Evolutionary conservation across 2,797 vertebrate species (phyloP).

Genomic region (Argyrosomus regius): DNA sequence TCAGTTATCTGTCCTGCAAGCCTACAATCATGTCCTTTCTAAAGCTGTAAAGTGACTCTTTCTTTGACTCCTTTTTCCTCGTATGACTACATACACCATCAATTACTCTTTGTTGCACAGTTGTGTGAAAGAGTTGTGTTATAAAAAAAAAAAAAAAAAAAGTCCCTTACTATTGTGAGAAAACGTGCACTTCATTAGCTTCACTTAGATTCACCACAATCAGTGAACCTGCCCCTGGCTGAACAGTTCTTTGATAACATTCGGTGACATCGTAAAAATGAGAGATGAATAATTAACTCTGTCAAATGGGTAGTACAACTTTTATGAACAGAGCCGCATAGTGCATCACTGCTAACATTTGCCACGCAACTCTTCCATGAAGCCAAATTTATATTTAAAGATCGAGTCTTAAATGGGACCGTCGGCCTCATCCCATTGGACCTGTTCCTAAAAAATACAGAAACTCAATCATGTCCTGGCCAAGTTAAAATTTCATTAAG

Average conservation of each 20-base stretch:
- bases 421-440: slow-evolving; percentile 63
- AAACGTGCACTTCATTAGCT: neutral
- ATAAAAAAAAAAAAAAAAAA: neutral
- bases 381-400: slow-evolving; percentile 80
- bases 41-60: slow-evolving; percentile 2
- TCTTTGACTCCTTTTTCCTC: neutral
- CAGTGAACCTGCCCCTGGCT: slow-evolving; percentile 45
- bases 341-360: slow-evolving; percentile 75
- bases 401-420: slow-evolving; percentile 66
- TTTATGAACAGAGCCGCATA: slow-evolving; percentile 81
- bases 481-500: slow-evolving; percentile 59
- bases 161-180: neutral
- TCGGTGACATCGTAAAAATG: slow-evolving; percentile 75
- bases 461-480: slow-evolving; percentile 59
- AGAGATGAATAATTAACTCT: slow-evolving; percentile 82
- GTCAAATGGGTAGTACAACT: slow-evolving; percentile 84
- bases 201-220: slow-evolving; percentile 45
- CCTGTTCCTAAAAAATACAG: slow-evolving; percentile 66
- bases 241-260: slow-evolving; percentile 67
- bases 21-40: slow-evolving; percentile 24
- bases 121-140: slow-evolving; percentile 4
- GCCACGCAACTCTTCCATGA: slow-evolving; percentile 71
- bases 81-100: neutral
- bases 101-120: slow-evolving; percentile 1
- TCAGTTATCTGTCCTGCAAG: slow-evolving; percentile 16